Percentiles rank a stretch among this genome's conserved stretches.
phyloP scores from a whole-genome alignment of 2,888 invertebrate genomes.

The Ctenicera cuprea region DNA sequence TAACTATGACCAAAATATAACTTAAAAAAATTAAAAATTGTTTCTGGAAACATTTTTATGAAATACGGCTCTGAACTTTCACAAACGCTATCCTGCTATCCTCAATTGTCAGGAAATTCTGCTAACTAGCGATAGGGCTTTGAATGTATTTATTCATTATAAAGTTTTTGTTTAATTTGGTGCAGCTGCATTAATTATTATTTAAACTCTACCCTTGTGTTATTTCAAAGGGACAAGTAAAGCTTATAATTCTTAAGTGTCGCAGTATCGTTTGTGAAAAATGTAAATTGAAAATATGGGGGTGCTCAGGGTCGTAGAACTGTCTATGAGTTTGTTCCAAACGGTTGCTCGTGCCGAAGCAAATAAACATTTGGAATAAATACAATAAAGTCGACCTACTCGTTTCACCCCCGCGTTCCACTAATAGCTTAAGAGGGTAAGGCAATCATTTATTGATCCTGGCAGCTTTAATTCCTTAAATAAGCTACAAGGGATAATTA shows the following conservation, averaged over 20 bases:
- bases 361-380: constrained; percentile 49
- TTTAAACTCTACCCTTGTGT: constrained; percentile 16
- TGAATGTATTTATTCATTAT: too few species aligned
- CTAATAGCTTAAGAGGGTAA: constrained; percentile 48
- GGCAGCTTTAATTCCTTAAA: constrained; percentile 52
- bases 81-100: too few species aligned
- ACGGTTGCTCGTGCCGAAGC: constrained; percentile 33
- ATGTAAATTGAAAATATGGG: constrained; percentile 43
- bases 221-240: constrained; percentile 26
- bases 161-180: not conserved
- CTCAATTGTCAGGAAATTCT: too few species aligned
- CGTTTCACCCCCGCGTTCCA: constrained; percentile 33
- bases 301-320: constrained; percentile 26
- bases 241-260: constrained; percentile 29
- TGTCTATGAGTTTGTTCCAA: constrained; percentile 30
- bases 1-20: too few species aligned
- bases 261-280: constrained; percentile 26
- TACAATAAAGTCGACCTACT: constrained; percentile 45
- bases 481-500: constrained; percentile 51
- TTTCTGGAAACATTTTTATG: too few species aligned
- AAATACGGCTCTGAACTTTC: too few species aligned
- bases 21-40: too few species aligned
- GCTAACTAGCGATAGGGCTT: too few species aligned
- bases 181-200: constrained; percentile 4
- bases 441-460: constrained; percentile 51